A percentile compares a stretch with the other conserved stretches of the same genome.
Conservation (phyloP, 2,888 invertebrate genomes). For the Apotomis turbidana region DNA sequence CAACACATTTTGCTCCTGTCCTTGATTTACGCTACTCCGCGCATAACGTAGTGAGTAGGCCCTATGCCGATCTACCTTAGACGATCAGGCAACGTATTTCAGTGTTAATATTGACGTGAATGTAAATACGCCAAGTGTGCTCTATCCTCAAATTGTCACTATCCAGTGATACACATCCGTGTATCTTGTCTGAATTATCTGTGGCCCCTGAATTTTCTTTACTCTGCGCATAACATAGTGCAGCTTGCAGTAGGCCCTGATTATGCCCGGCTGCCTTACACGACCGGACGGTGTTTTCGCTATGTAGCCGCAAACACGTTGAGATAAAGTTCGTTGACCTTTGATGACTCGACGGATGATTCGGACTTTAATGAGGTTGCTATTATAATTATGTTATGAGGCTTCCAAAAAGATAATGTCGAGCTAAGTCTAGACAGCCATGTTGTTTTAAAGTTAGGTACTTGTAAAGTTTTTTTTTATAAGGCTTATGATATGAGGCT, state of each 20-base stretch:
- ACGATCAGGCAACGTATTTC: slow-evolving; percentile 13
- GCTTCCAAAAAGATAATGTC: too few species aligned
- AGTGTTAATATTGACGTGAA: too few species aligned
- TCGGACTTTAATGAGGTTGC: too few species aligned
- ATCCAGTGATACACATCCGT: too few species aligned
- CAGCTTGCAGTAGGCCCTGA: slow-evolving; percentile 29
- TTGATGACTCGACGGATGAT: not conserved
- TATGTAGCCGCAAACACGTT: slow-evolving; percentile 1
- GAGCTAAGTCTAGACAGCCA: too few species aligned
- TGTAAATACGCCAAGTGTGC: too few species aligned
- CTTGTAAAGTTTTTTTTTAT: too few species aligned
- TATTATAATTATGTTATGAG: too few species aligned
- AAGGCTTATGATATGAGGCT: too few species aligned
- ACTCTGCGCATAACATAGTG: slow-evolving; percentile 9
- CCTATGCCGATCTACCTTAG: slow-evolving; percentile 10
- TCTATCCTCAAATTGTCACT: too few species aligned
- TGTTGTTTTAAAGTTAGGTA: too few species aligned
- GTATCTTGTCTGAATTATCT: too few species aligned
- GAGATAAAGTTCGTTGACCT: not conserved
- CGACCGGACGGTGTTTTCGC: slow-evolving; percentile 17
- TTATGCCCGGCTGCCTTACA: slow-evolving; percentile 31
- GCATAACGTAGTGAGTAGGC: slow-evolving; percentile 11
- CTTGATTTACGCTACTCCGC: not conserved
- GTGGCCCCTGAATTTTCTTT: not conserved
- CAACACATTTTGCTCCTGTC: not conserved